These are phyloP conservation scores for Alcedo quadribrachys DNA, from an alignment of 2,797 vertebrate genomes.

Conservation along the genomic window DNA sequence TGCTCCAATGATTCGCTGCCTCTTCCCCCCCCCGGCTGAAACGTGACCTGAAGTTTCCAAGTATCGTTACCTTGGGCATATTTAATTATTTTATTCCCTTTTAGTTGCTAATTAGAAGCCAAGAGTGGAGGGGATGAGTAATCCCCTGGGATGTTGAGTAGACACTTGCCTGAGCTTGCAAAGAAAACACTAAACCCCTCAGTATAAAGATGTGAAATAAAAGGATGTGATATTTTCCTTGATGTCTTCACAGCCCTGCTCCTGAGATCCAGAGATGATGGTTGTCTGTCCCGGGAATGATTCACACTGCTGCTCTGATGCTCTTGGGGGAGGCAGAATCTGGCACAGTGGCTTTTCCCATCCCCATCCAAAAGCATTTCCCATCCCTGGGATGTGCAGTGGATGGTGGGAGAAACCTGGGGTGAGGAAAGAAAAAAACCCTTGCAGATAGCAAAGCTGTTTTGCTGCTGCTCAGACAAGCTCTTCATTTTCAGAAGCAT, in stretches of 20 bases:
- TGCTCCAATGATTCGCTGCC: neutral
- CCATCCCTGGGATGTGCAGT: neutral
- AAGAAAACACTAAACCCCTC: slow-evolving; percentile 4
- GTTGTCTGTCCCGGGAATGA: neutral
- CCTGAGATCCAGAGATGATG: neutral
- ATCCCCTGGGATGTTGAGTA: neutral
- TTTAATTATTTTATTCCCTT: slow-evolving; percentile 54
- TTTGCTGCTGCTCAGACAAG: neutral
- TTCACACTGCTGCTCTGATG: neutral
- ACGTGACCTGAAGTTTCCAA: slow-evolving; percentile 53
- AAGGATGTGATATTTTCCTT: slow-evolving; percentile 27
- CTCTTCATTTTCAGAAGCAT: neutral
- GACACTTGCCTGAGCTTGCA: slow-evolving; percentile 52
- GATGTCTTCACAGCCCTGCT: neutral
- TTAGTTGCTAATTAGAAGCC: slow-evolving; percentile 56
- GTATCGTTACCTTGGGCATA: slow-evolving; percentile 63
- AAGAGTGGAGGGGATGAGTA: slow-evolving; percentile 39
- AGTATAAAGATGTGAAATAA: neutral
- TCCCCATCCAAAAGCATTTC: neutral
- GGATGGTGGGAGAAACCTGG: neutral
- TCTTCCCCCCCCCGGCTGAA: neutral
- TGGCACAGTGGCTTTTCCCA: neutral
- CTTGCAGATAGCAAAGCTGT: neutral
- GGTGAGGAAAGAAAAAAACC: neutral
- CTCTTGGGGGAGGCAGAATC: neutral